Base-by-base conservation (phyloP, 1,140 invertebrate genomes). In the Rhagoletis pomonella region DNA sequence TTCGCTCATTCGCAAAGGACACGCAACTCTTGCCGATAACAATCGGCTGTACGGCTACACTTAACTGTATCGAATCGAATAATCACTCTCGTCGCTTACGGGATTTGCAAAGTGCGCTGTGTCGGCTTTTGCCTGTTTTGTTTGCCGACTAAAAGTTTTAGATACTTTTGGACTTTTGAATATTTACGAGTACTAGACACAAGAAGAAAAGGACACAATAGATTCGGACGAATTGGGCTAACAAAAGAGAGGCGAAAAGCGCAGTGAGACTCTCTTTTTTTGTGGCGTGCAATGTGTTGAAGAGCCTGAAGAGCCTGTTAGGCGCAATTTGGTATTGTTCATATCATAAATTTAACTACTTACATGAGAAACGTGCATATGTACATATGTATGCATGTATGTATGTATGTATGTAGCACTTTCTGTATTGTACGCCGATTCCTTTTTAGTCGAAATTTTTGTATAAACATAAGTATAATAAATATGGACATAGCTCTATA, bases 21-120 rank as follows among this genome's bases (percentile, higher is more conserved):
- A 81, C 73, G 73, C 73, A 81, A 81, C 73, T 81, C 73, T 81
- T 81, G 73, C 73, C 19, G 73, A 81, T 81, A 81, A 81, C 73
- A 81, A 81, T 81, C 73, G 73, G 44, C 67, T 73, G 17, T 67
- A 67, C 64, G 19, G 50, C 17, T 73, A 55, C 73, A 81, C 47
- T 81, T 81, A 81, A 81, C 44, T n/a, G 47, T 81, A 81, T 81
- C 44, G 47, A 55, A 50, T 50, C 44, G 73, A 55, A 55, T 19
- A 55, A 55, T 19, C 47, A 29, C 50, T 81, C 47, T 81, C 73
- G n/a, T n/a, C 47, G 73, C 7, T 50, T 19, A 47, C 73, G 47
- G 47, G 17, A n/a, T 81, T 50, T 19, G 7, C 47, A 55, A 81
- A 81, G 4, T 81, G 73, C 29, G 29, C 47, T 81, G 73, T 81